Percentiles rank a stretch among this genome's conserved stretches.
Evolutionary conservation across 2,888 invertebrate genomes (phyloP).

Genomic region (Syrista parreyssii): DNA sequence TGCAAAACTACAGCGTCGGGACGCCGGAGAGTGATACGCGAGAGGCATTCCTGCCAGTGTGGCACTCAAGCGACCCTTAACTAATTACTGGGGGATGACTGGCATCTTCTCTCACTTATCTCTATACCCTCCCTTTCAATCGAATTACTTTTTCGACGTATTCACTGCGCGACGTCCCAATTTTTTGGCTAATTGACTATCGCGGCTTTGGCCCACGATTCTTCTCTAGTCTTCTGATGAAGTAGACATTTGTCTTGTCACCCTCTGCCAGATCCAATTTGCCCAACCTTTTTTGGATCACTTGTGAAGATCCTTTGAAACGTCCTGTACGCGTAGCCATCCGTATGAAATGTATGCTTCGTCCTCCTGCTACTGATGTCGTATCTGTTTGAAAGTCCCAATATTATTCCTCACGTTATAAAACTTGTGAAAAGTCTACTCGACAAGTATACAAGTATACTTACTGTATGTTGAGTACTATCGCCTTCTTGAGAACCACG

Average conservation of each 20-base stretch:
- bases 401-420: background rate
- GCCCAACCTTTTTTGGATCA: constrained; percentile 11
- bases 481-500: constrained; percentile 12
- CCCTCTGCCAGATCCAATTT: constrained; percentile 44
- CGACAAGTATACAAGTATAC: background rate
- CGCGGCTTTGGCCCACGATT: constrained; percentile 20
- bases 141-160: constrained; percentile 62
- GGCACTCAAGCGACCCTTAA: constrained; percentile 58
- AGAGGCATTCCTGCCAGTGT: constrained; percentile 37
- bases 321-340: background rate
- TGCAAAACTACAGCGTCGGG: constrained; percentile 7
- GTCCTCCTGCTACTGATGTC: background rate
- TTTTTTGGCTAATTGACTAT: constrained; percentile 59
- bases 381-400: background rate
- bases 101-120: constrained; percentile 64
- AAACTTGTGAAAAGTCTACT: background rate
- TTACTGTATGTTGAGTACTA: background rate
- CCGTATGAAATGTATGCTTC: background rate
- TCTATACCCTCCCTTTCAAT: constrained; percentile 56
- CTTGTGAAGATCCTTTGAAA: background rate
- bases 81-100: constrained; percentile 65
- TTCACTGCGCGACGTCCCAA: constrained; percentile 49
- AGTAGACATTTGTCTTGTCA: constrained; percentile 51
- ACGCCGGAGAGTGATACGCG: constrained; percentile 25
- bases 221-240: constrained; percentile 11